Conservation (phyloP, 2,888 invertebrate species). For the Papilio elwesi region DNA sequence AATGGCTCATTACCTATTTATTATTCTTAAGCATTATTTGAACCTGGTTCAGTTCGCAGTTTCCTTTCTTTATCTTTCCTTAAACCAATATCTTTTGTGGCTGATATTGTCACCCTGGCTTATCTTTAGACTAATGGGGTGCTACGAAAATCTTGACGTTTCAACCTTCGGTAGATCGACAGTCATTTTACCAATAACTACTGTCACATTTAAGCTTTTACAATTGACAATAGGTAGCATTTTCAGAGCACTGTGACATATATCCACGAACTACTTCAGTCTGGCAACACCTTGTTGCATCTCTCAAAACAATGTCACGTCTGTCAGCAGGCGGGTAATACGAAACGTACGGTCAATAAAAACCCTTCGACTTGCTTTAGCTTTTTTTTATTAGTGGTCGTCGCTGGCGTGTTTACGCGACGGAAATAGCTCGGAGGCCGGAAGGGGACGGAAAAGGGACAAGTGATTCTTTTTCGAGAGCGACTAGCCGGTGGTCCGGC, state of each 20-base stretch:
- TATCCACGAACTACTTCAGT: not conserved
- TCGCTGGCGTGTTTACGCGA: constrained; percentile 46
- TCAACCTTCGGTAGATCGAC: too few species aligned
- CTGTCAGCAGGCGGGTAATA: constrained; percentile 41
- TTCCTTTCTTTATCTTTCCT: too few species aligned
- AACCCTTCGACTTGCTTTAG: constrained; percentile 41
- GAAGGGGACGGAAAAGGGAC: constrained; percentile 60
- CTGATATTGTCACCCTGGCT: too few species aligned
- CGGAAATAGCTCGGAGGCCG: constrained; percentile 51
- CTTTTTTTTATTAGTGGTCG: constrained; percentile 46
- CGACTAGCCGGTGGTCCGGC: constrained; percentile 55
- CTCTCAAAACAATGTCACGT: constrained; percentile 27
- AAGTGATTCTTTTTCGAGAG: constrained; percentile 70
- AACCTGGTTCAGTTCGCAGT: not conserved
- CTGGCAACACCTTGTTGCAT: constrained; percentile 1
- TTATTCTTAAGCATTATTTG: not conserved
- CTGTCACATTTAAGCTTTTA: too few species aligned
- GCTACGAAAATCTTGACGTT: too few species aligned
- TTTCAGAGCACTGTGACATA: not conserved
- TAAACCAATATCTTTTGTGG: too few species aligned
- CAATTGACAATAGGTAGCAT: not conserved
- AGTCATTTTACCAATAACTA: too few species aligned
- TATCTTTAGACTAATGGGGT: too few species aligned
- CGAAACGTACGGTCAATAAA: constrained; percentile 52
- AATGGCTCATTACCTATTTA: too few species aligned